Percentiles rank a stretch among this genome's conserved stretches.
phyloP scores from a whole-genome alignment of 2,797 vertebrate species.

The Spinibarbus caldwelli region DNA sequence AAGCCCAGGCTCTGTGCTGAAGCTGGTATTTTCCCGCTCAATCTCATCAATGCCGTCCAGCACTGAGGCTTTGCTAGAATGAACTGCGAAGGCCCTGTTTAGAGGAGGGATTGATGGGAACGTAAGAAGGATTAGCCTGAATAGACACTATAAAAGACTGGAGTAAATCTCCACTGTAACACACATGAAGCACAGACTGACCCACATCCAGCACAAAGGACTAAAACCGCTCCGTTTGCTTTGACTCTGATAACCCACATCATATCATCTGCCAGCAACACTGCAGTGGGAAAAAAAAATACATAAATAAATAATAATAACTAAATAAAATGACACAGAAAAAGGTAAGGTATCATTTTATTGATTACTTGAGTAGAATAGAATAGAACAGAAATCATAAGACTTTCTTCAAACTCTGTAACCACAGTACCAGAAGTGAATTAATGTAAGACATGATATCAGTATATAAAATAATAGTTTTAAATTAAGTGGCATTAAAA shows the following conservation, averaged over 20 bases:
- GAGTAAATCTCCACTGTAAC: conserved; percentile 68
- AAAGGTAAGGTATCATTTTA: conserved; percentile 69
- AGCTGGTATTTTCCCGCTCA: conserved; percentile 58
- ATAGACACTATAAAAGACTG: conserved; percentile 69
- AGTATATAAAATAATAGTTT: background rate
- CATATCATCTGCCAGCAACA: background rate
- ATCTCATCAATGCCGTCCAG: conserved; percentile 11
- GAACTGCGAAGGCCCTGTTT: conserved; percentile 27
- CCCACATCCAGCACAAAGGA: background rate
- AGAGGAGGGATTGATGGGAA: conserved; percentile 64
- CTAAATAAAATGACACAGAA: conserved; percentile 72
- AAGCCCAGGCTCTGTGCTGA: conserved; percentile 49
- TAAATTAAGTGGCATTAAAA: background rate
- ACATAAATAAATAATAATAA: conserved; percentile 14
- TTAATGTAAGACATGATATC: background rate
- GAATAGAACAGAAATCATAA: background rate
- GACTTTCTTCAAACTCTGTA: background rate
- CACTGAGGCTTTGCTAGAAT: conserved; percentile 63
- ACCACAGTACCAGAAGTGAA: background rate
- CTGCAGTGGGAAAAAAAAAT: no score
- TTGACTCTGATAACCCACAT: no score
- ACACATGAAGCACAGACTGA: no score
- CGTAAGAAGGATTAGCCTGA: conserved; percentile 77
- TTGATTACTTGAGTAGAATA: background rate
- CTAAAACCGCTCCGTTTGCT: background rate